Evolutionary conservation across 1,140 invertebrate species (phyloP), one percentile per base, ranked within the genome.

Genomic region (Subanguina moxae): DNA sequence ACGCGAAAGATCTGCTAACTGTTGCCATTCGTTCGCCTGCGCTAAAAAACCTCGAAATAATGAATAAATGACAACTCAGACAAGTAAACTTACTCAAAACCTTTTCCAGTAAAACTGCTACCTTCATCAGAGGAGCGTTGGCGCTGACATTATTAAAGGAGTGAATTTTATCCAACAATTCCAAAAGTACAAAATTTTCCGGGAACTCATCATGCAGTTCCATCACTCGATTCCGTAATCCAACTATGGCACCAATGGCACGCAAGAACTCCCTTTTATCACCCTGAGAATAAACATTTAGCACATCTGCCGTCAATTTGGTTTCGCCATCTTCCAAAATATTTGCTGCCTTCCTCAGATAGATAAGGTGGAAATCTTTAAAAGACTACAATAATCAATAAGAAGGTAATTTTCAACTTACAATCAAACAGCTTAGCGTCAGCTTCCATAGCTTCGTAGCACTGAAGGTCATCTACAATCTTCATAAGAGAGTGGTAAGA

Each of bases 101-200:
- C 28, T 95, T 83, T 83, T 97, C 94, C 25, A 97, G 84, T 8
- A 93, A 93, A 0, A 90, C 90, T 0, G 96, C 86, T 74, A 93
- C 93, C 76, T 91, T 88, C 57, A 91, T 90, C 1, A 97, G 82
- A 0, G 94, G 89, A 74, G 89, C 89, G 5, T 88, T 88, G 0
- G 93, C 86, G 0, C 90, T 85, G 80, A 96, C 91, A 1, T 85
- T 84, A n/a, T 75, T 57, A 45, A 82, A 82, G 0, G 28, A 48
- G 13, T 72, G 57, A 32, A 82, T 68, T 1, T 61, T 23, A 0
- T 30, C 43, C 89, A 66, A 52, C 84, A 91, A 89, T 82, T 90
- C 88, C 76, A 87, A 87, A 0, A 97, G 82, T 0, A 89, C 89
- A 0, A 92, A 91, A 86, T 96, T 90, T 67, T 93, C 91, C 0